These are phyloP conservation scores for Cataglyphis rosenhaueri DNA, from an alignment of 2,888 invertebrate species.

Conservation along the genomic window DNA sequence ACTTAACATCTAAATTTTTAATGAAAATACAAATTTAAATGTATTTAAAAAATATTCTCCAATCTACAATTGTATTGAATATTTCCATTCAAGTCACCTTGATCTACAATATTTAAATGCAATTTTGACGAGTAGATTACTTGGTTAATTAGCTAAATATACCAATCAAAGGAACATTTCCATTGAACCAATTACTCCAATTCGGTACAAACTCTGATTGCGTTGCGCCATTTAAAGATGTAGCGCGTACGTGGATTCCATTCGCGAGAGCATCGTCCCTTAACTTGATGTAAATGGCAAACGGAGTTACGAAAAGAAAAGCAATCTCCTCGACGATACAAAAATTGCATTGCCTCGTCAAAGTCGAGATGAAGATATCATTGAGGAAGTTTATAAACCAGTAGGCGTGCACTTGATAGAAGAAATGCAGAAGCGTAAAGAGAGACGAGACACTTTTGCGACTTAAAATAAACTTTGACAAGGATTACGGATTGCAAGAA, in stretches of 20 bases:
- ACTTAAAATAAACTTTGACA: slow-evolving; percentile 9
- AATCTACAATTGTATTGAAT: not conserved
- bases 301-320: slow-evolving; percentile 18
- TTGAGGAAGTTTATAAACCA: slow-evolving; percentile 21
- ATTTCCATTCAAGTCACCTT: not conserved
- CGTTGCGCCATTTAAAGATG: slow-evolving; percentile 20
- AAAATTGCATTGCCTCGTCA: slow-evolving; percentile 22
- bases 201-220: slow-evolving; percentile 23
- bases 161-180: slow-evolving; percentile 29
- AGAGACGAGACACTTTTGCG: not conserved
- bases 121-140: slow-evolving; percentile 12
- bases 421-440: not conserved
- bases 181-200: slow-evolving; percentile 7
- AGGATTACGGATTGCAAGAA: not conserved
- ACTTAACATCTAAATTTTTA: not conserved
- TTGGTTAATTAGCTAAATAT: slow-evolving; percentile 21
- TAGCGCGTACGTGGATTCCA: slow-evolving; percentile 4
- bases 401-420: not conserved
- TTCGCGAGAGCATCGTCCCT: not conserved
- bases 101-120: not conserved
- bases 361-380: slow-evolving; percentile 18
- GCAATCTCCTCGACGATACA: not conserved
- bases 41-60: slow-evolving; percentile 16
- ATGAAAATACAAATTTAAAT: not conserved
- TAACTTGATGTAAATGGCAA: slow-evolving; percentile 23